These are phyloP conservation scores for Asteroscopus sphinx DNA, from an alignment of 2,888 invertebrate genomes.

Conservation along the genomic window DNA sequence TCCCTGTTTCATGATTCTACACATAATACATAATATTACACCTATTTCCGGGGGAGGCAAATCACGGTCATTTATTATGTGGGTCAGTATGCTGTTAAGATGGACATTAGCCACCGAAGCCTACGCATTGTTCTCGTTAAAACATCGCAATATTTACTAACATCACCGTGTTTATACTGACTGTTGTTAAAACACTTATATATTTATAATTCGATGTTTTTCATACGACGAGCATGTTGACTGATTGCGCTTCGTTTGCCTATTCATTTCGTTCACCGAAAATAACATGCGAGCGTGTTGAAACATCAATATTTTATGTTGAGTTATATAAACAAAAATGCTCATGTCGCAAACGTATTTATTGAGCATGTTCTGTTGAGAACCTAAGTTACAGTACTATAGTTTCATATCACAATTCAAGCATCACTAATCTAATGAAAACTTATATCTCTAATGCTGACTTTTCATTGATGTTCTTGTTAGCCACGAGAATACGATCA, in stretches of 20 bases:
- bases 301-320: constrained; percentile 56
- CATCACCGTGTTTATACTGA: constrained; percentile 50
- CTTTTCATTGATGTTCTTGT: not conserved
- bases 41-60: constrained; percentile 40
- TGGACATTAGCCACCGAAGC: constrained; percentile 54
- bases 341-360: constrained; percentile 20
- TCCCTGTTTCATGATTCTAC: not conserved
- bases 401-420: too few species aligned
- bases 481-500: too few species aligned
- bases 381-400: not conserved
- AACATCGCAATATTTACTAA: constrained; percentile 75
- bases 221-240: constrained; percentile 55
- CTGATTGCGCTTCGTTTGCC: constrained; percentile 48
- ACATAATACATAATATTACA: constrained; percentile 5
- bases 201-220: constrained; percentile 62
- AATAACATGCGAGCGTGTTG: constrained; percentile 50
- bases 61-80: constrained; percentile 52
- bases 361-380: constrained; percentile 6
- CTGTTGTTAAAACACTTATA: constrained; percentile 64
- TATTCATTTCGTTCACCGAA: constrained; percentile 56
- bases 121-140: constrained; percentile 76
- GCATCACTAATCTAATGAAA: too few species aligned
- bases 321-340: constrained; percentile 49
- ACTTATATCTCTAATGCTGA: too few species aligned
- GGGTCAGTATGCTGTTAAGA: constrained; percentile 58